Evolutionary conservation across 2,113 vertebrate species (phyloP).

Genomic region (Hippocampus comes): DNA sequence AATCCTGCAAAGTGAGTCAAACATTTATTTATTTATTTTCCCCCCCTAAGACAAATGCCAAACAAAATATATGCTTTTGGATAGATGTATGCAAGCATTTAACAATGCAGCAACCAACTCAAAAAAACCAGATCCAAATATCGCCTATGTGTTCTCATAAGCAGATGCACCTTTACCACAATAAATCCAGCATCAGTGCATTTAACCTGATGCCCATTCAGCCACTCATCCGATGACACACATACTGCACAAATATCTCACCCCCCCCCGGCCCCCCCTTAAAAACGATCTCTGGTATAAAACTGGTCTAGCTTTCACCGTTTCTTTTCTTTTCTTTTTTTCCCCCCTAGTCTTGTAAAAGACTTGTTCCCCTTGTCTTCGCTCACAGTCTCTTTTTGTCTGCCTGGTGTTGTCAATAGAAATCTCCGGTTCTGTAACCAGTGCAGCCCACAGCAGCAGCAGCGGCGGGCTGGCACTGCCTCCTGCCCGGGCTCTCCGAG

Average conservation of each 20-base stretch:
- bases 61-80: background rate
- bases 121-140: conserved; percentile 20
- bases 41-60: background rate
- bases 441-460: conserved; percentile 58
- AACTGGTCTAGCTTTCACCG: conserved; percentile 51
- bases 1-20: conserved; percentile 36
- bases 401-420: conserved; percentile 66
- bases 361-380: conserved; percentile 56
- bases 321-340: conserved; percentile 29
- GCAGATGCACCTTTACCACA: conserved; percentile 35
- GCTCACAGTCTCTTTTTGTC: conserved; percentile 58
- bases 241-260: conserved; percentile 35
- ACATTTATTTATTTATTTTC: conserved; percentile 14
- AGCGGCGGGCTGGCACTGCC: conserved; percentile 54
- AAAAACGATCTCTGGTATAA: conserved; percentile 29
- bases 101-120: conserved; percentile 36
- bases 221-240: conserved; percentile 66
- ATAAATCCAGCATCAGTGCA: conserved; percentile 22
- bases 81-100: conserved; percentile 21
- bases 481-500: conserved; percentile 49
- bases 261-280: conserved; percentile 10
- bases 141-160: conserved; percentile 21
- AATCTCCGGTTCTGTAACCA: conserved; percentile 63
- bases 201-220: conserved; percentile 69
- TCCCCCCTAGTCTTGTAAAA: conserved; percentile 26